These are phyloP conservation scores for Beris chalybata DNA, from an alignment of 2,888 invertebrate species.

Conservation along the genomic window DNA sequence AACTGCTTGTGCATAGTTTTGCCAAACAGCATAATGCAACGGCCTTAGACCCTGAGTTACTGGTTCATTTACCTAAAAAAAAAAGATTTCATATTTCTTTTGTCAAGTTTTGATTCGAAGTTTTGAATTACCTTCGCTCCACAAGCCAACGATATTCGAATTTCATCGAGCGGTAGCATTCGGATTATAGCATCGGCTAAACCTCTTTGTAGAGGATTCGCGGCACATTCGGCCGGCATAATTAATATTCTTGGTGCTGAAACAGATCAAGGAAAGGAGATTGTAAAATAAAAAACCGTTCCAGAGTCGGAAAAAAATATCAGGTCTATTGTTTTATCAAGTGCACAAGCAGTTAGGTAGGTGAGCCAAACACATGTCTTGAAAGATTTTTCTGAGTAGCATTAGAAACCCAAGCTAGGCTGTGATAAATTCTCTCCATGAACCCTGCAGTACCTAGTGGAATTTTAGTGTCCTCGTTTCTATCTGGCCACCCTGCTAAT, in stretches of 20 bases:
- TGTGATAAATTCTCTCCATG: too few relatives aligned
- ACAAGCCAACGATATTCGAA: constrained; percentile 80
- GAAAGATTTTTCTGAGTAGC: too few relatives aligned
- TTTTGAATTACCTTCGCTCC: constrained; percentile 70
- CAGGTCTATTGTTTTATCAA: too few relatives aligned
- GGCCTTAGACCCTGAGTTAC: constrained; percentile 86
- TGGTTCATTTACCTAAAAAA: constrained; percentile 66
- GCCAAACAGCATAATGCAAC: constrained; percentile 91
- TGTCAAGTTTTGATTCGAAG: constrained; percentile 39
- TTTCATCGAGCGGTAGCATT: constrained; percentile 84
- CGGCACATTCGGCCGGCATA: constrained; percentile 74
- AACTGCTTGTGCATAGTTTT: constrained; percentile 78
- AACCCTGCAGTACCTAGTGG: too few relatives aligned
- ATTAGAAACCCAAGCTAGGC: too few relatives aligned
- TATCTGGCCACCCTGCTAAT: too few relatives aligned
- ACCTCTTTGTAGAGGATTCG: constrained; percentile 78
- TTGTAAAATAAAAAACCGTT: too few relatives aligned
- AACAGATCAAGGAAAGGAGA: not conserved
- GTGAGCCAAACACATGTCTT: too few relatives aligned
- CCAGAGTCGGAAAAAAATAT: too few relatives aligned
- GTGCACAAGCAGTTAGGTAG: too few relatives aligned
- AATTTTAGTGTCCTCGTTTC: too few relatives aligned
- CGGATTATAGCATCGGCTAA: constrained; percentile 88
- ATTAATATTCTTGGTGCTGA: constrained; percentile 38
- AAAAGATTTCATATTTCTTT: constrained; percentile 6